Evolutionary conservation across 2,797 vertebrate genomes (phyloP), one percentile per base, ranked within the genome.

Genomic region (Chelon labrosus): DNA sequence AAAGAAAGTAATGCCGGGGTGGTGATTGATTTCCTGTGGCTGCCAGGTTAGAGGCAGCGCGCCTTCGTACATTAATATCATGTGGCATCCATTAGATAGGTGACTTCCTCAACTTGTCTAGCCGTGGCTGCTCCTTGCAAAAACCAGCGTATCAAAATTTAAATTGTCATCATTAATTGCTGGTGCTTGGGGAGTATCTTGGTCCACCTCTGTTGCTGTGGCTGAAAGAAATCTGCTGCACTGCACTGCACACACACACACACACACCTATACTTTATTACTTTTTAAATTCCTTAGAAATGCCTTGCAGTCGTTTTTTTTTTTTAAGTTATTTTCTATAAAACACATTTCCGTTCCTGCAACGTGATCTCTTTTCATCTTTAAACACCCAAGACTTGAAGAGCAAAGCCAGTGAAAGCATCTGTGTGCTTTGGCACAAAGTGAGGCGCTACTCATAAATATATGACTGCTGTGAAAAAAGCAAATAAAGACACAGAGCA

Each of bases 1-100:
- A 70, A 87, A 72, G 86, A 79, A 88, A 88, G 89, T 79, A 88
- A 87, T 82, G 88, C 80, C 53, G 20, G 60, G 72, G 65, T 63
- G 69, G 74, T 90, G 92, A 94, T 92, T 92, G 91, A 94, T 93
- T 92, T 79, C 76, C 75, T 2, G 60, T 56, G 78, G 86, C 88
- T 87, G 86, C 85, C 85, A 84, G 90, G 92, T 93, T 90, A 85
- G 89, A 86, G 79, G 83, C 82, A 70, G 65, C 25, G 46, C 10
- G 71, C 83, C 84, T 77, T 79, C 69, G 83, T 68, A 84, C 85
- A 91, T 92, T 93, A 89, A 93, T 93, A 94, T 92, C 81, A 81
- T 77, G 85, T 87, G 91, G 84, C 88, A 89, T 89, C 89, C 90
- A 75, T 89, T 88, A 86, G 84, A 91, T 82, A 85, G 88, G 82